Evolutionary conservation across 2,113 vertebrate species (phyloP).

Genomic region (Azemiops feae): DNA sequence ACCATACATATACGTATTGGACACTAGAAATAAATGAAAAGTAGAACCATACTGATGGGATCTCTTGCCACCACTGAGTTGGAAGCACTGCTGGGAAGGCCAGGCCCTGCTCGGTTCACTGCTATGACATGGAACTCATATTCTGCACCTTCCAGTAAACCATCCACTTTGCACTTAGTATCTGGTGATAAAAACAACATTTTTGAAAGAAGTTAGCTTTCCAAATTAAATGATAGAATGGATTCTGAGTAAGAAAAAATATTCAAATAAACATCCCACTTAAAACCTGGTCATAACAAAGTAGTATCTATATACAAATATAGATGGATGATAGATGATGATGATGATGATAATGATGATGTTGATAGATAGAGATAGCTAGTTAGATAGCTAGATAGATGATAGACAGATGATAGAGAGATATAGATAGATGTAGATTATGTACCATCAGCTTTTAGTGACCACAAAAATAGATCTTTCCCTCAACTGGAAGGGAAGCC

Average conservation of each 20-base stretch:
- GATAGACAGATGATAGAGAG: no score
- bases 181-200: slow-evolving; percentile 32
- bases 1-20: background rate
- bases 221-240: background rate
- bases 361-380: background rate
- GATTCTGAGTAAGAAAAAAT: background rate
- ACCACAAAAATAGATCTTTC: background rate
- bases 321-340: background rate
- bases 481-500: background rate
- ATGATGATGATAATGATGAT: no score
- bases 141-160: slow-evolving; percentile 66
- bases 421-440: background rate
- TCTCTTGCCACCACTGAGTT: slow-evolving; percentile 63
- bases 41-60: slow-evolving; percentile 55
- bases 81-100: slow-evolving; percentile 59
- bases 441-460: background rate
- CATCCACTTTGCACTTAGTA: slow-evolving; percentile 54
- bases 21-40: background rate
- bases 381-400: background rate
- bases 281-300: background rate
- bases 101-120: slow-evolving; percentile 62
- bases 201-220: background rate
- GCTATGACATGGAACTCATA: slow-evolving; percentile 67
- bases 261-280: background rate
- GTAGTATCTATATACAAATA: background rate